Base-by-base conservation (phyloP, 2,888 invertebrate genomes). In the Oxytorus armatus region DNA sequence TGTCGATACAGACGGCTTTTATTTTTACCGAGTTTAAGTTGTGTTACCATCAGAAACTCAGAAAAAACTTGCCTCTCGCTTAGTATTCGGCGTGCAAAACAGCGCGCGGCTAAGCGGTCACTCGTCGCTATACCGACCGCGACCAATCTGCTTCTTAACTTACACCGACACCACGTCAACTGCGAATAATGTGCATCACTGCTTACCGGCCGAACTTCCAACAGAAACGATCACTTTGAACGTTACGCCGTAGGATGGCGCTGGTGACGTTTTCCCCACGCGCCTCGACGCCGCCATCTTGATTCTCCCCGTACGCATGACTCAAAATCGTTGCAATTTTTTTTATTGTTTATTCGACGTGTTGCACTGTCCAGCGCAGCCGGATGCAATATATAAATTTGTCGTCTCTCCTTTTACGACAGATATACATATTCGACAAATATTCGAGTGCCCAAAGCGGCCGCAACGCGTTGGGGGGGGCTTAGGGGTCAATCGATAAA, bases 381-480 rank as follows among this genome's bases (percentile, higher is more conserved):
- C 72, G 72, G 61, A 47, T 23, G 49, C 11, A 14, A 47, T 21
- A 61, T 61, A 55, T 42, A 69, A 68, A 73, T 73, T 47, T 39
- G 47, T 73, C 73, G 53, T 49, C n/a, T n/a, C n/a, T n/a, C n/a
- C n/a, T n/a, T 51, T 53, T 73, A 63, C 73, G 73, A 73, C 61
- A 73, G 61, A 63, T n/a, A n/a, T n/a, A n/a, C n/a, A n/a, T n/a
- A n/a, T 53, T 61, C 44, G 57, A 55, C 29, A 44, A 55, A 69
- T 69, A 44, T 55, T 69, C 16, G 39, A n/a, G n/a, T n/a, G n/a
- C n/a, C n/a, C 29, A 10, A 21, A n/a, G n/a, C n/a, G n/a, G 53
- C 42, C 42, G 21, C 36, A 25, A 10, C 55, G 16, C 23, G 29
- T 33, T 29, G n/a, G 14, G 57, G 44, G 18, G 69, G n/a, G 65